Evolutionary conservation across 2,797 vertebrate species (phyloP), one percentile per base, ranked within the genome.

Genomic region (Rhodeus uyekii): DNA sequence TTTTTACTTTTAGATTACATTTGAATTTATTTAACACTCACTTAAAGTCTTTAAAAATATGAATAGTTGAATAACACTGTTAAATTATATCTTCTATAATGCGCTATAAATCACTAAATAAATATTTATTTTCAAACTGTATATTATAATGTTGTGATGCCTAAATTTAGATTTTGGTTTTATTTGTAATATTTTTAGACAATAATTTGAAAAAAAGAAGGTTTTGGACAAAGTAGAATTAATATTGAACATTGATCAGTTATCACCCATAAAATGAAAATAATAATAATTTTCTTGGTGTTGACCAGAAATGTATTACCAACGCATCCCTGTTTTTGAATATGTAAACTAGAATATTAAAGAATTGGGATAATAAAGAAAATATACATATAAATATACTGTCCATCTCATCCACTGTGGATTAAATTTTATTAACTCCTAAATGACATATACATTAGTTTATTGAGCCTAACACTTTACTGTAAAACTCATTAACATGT

Each of bases 401-500:
- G 36, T 44, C 24, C 55, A 61, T 44, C 39, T 44, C 36, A 44
- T 44, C 27, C 18, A 29, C 16, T 76, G 18, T 44, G 24, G 24
- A 61, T 60, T 39, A 76, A 61, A 42, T 44, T 29, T 4, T 0
- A 60, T 44, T n/a, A 13, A 14, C 58, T 42, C 22, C 38, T 61
- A 46, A 76, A 44, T 76, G 6, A 76, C 32, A 60, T 32, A 61
- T 44, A 76, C 24, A 44, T 44, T 61, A 44, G 38, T 44, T 38
- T 42, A 76, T 61, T 76, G 55, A 61, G 55, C 3, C 24, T 32
- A 60, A 76, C 55, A 22, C 38, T 24, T 60, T 42, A 61, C 74
- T 32, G 38, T 76, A 46, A 76, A 76, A 76, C 72, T 44, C 36
- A 76, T 76, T 76, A 76, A 76, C 44, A 61, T 76, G 55, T 61